phyloP scores from a whole-genome alignment of 2,888 invertebrate genomes.

The Pandemis cinnamomeana region DNA sequence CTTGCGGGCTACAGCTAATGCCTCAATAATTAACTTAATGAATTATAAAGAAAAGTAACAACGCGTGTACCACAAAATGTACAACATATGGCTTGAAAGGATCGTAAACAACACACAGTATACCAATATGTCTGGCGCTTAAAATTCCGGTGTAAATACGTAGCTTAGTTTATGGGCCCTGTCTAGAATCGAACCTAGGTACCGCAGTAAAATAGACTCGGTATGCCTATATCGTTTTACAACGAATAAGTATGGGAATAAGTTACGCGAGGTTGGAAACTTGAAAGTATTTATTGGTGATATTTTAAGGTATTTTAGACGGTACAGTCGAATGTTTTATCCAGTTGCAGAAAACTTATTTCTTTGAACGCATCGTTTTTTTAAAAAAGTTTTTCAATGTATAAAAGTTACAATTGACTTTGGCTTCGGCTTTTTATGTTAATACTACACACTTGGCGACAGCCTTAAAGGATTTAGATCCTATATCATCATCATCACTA shows the following conservation, averaged over 20 bases:
- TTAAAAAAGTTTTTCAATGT: background rate
- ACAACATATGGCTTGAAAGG: background rate
- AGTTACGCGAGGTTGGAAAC: background rate
- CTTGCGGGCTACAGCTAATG: too few species aligned
- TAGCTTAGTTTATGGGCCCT: slow-evolving; percentile 11
- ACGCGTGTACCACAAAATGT: background rate
- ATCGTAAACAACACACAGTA: slow-evolving; percentile 21
- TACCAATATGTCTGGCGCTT: slow-evolving; percentile 17
- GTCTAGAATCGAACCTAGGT: slow-evolving; percentile 14
- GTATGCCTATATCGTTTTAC: slow-evolving; percentile 20
- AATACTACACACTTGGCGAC: too few species aligned
- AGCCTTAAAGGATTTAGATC: too few species aligned
- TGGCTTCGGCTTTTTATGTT: too few species aligned
- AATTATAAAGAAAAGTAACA: background rate
- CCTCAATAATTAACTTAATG: background rate
- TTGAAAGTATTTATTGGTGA: background rate
- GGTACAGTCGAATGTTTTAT: background rate
- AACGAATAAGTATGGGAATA: slow-evolving; percentile 8
- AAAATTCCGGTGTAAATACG: slow-evolving; percentile 3
- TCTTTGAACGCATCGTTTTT: background rate
- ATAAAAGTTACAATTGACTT: too few species aligned
- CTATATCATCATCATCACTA: too few species aligned
- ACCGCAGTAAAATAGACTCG: slow-evolving; percentile 5
- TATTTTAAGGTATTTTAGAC: background rate
- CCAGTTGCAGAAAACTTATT: background rate